Conservation (phyloP, 35 echinoderm and acorn worm genomes). For the Ophiothrix spiculata region DNA sequence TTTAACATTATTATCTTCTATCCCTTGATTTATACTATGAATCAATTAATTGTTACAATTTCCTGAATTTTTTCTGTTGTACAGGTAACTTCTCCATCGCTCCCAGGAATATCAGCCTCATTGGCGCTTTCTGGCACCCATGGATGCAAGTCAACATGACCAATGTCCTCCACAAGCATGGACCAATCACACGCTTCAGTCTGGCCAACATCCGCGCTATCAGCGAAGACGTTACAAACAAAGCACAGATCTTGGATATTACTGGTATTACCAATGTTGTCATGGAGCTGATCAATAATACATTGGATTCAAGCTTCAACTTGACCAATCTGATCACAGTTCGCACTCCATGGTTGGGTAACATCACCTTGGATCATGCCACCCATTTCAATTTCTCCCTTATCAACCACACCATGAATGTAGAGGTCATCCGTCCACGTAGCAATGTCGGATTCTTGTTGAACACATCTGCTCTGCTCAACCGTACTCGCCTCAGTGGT, state of each 20-base stretch:
- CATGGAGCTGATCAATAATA: constrained; percentile 39
- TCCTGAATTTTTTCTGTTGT: constrained; percentile 1
- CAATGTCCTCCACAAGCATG: constrained; percentile 51
- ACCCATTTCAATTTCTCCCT: constrained; percentile 42
- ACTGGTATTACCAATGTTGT: constrained; percentile 26
- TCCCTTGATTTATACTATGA: no score
- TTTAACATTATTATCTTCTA: no score
- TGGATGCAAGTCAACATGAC: constrained; percentile 39
- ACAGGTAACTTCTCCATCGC: constrained; percentile 57
- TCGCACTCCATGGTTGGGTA: constrained; percentile 33
- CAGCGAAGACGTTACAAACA: constrained; percentile 43
- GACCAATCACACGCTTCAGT: constrained; percentile 62
- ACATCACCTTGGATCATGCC: constrained; percentile 53
- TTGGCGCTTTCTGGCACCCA: constrained; percentile 36
- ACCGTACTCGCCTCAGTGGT: background rate
- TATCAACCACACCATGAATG: constrained; percentile 42
- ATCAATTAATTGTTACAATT: background rate
- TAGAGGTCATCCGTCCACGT: constrained; percentile 9
- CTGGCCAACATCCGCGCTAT: constrained; percentile 29
- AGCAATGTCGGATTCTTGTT: constrained; percentile 9
- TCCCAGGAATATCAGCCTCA: constrained; percentile 38
- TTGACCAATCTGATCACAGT: constrained; percentile 36
- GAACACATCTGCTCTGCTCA: constrained; percentile 18
- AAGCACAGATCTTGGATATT: constrained; percentile 42
- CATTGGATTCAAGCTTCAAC: constrained; percentile 56